Evolutionary conservation across 2,888 invertebrate genomes (phyloP).

Genomic region (Drosophila falleni): DNA sequence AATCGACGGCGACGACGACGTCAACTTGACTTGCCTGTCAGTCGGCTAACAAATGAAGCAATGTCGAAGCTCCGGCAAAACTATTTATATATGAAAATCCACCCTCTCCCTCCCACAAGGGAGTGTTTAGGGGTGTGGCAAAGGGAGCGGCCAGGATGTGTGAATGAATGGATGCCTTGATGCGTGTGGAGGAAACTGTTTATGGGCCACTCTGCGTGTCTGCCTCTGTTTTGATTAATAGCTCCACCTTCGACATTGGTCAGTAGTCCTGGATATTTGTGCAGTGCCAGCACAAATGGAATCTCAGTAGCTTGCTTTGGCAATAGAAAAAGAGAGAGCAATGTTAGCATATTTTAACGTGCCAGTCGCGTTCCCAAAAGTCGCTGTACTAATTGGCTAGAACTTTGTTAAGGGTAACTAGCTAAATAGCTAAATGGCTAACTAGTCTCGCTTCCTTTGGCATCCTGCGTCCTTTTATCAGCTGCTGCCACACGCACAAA

Average conservation of each 20-base stretch:
- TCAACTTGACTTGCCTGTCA: constrained; percentile 63
- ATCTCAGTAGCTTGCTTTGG: constrained; percentile 49
- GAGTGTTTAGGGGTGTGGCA: constrained; percentile 19
- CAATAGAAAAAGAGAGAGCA: constrained; percentile 29
- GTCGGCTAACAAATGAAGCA: constrained; percentile 67
- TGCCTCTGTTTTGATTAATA: constrained; percentile 70
- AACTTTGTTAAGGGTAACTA: constrained; percentile 43
- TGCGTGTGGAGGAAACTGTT: constrained; percentile 30
- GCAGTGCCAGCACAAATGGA: constrained; percentile 63
- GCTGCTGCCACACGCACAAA: constrained; percentile 60
- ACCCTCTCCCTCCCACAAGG: constrained; percentile 5
- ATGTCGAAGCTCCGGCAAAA: constrained; percentile 47
- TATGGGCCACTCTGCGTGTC: constrained; percentile 54
- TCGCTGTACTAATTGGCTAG: constrained; percentile 63
- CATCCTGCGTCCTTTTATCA: constrained; percentile 59
- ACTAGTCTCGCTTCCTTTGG: constrained; percentile 6
- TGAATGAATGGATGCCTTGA: constrained; percentile 26
- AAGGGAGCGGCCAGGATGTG: constrained; percentile 33
- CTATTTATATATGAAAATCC: constrained; percentile 66
- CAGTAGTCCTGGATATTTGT: constrained; percentile 54
- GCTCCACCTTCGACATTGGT: constrained; percentile 32
- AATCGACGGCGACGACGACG: constrained; percentile 26
- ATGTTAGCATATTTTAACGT: constrained; percentile 63
- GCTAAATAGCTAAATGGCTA: constrained; percentile 34
- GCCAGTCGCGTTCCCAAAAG: constrained; percentile 47